A percentile compares a stretch with the other conserved stretches of the same genome.
phyloP scores from a whole-genome alignment of 2,888 invertebrate genomes.

The Drosophila borborema region DNA sequence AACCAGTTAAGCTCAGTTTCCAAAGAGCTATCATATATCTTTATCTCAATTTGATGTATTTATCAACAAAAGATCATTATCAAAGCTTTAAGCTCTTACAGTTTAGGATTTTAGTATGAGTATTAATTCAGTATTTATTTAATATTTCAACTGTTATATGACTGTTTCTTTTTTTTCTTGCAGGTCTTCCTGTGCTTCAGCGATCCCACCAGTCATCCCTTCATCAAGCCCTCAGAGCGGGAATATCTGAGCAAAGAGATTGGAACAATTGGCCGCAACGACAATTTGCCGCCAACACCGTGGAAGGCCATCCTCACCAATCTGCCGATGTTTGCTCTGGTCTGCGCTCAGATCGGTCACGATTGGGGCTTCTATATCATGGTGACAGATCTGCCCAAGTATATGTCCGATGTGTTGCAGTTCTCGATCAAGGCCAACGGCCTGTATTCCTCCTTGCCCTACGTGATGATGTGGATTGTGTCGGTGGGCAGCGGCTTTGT shows the following conservation, averaged over 20 bases:
- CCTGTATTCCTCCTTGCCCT: conserved; percentile 87
- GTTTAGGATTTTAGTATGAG: neutral
- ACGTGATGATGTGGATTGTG: conserved; percentile 88
- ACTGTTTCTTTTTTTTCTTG: neutral
- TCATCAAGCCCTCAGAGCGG: conserved; percentile 90
- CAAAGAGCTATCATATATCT: no score
- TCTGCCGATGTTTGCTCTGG: conserved; percentile 90
- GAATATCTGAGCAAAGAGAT: conserved; percentile 89
- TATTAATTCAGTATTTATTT: neutral
- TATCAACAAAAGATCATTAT: neutral
- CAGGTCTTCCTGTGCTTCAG: conserved; percentile 88
- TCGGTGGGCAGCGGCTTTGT: conserved; percentile 88
- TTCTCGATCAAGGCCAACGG: conserved; percentile 88
- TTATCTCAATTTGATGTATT: neutral
- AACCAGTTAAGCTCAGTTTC: neutral
- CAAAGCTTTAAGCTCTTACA: no score
- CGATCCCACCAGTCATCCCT: conserved; percentile 90
- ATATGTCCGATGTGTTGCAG: conserved; percentile 87
- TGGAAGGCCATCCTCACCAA: conserved; percentile 90
- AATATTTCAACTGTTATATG: neutral
- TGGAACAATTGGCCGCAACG: conserved; percentile 86
- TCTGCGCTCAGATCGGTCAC: conserved; percentile 89
- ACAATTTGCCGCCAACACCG: conserved; percentile 88
- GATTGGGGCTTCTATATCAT: conserved; percentile 89
- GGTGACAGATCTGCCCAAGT: conserved; percentile 88